These are phyloP conservation scores for Acanthiza pusilla DNA, from an alignment of 2,797 vertebrate species.

Conservation along the genomic window DNA sequence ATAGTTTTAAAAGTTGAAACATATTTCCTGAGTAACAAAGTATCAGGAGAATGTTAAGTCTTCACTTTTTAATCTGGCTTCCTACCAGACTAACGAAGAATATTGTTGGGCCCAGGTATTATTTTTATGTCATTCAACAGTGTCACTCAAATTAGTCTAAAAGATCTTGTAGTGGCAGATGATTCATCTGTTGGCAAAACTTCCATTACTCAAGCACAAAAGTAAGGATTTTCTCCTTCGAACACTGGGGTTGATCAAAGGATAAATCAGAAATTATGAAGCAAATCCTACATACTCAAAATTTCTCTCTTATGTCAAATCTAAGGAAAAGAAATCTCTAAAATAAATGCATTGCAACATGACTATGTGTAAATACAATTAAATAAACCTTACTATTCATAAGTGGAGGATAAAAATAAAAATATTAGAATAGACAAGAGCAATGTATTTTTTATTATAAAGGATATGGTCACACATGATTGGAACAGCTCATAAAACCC, in stretches of 20 bases:
- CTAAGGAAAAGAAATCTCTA: background rate
- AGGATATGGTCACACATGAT: background rate
- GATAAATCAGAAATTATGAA: background rate
- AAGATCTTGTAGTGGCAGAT: background rate
- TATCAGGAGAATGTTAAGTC: background rate
- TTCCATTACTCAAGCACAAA: background rate
- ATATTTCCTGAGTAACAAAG: background rate
- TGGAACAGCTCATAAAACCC: background rate
- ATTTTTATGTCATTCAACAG: background rate
- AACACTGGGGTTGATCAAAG: background rate
- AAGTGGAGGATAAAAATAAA: background rate
- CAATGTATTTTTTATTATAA: background rate
- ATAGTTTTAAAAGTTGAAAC: background rate
- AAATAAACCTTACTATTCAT: background rate
- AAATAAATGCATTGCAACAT: background rate
- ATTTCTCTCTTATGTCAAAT: background rate
- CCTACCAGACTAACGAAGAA: background rate
- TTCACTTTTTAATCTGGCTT: background rate
- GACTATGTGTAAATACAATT: background rate
- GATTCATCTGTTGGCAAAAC: background rate
- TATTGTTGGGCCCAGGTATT: background rate
- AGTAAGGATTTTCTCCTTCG: background rate
- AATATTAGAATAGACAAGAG: background rate
- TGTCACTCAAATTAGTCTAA: background rate
- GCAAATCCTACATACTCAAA: background rate